Conservation (phyloP, 2,797 vertebrate genomes). For the Typhlichthys subterraneus region DNA sequence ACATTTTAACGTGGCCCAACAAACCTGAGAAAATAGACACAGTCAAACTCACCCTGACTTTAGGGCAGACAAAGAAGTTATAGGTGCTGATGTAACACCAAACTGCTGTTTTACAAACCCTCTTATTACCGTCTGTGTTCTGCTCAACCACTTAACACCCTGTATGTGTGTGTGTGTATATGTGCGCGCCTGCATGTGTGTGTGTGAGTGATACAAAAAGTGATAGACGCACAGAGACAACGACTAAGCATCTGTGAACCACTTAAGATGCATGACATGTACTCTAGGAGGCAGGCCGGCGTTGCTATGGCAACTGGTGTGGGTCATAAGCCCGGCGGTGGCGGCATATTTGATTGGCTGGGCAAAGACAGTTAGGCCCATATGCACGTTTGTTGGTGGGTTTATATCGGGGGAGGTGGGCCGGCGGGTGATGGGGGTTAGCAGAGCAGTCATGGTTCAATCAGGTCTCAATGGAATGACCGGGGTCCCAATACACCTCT, state of each 20-base stretch:
- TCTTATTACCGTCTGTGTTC: constrained; percentile 28
- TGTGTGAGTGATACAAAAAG: constrained; percentile 31
- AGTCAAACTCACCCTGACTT: not conserved
- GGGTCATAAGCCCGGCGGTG: constrained; percentile 88
- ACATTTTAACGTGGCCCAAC: not conserved
- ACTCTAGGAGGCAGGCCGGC: constrained; percentile 85
- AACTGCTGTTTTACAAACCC: constrained; percentile 27
- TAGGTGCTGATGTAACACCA: constrained; percentile 17
- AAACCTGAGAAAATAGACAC: constrained; percentile 10
- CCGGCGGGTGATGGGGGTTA: not conserved
- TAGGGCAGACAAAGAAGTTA: constrained; percentile 4
- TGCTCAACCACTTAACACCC: constrained; percentile 25
- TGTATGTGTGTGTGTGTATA: constrained; percentile 7
- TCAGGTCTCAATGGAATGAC: constrained; percentile 39
- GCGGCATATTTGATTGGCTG: constrained; percentile 91
- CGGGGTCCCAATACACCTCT: not conserved
- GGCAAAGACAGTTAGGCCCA: constrained; percentile 74
- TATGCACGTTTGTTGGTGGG: not conserved
- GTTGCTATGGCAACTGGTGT: constrained; percentile 82
- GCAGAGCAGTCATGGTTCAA: constrained; percentile 37
- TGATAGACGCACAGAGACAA: constrained; percentile 45
- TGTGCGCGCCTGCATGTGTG: not conserved
- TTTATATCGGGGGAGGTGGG: not conserved
- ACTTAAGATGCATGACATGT: constrained; percentile 99
- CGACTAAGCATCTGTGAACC: constrained; percentile 66